Base-by-base conservation (phyloP, 2,797 vertebrate species). In the Coregonus sp. region DNA sequence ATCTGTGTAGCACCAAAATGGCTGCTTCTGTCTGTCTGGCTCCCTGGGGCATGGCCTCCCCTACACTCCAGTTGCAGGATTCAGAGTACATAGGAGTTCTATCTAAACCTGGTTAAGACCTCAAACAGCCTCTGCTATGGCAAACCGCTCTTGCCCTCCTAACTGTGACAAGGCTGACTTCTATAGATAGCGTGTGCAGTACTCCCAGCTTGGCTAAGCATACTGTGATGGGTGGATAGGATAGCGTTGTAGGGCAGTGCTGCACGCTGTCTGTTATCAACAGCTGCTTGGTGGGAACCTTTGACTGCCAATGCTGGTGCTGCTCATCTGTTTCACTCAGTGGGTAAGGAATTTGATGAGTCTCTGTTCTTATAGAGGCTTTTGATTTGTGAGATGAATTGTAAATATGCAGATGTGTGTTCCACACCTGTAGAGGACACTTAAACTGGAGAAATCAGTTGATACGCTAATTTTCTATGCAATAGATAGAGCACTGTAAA, bases 71-170 rank as follows among this genome's bases (percentile, higher is more conserved):
- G 25, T 35, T 5, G 16, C 25, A 61, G 7, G 9, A 15, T 33
- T 37, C n/a, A 65, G 18, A 65, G 5, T 7, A 40, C 31, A 35
- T 16, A 51, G 35, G 7, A 35, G 25, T 33, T 9, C 6, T n/a
- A 20, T 37, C 67, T 50, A 65, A 74, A 79, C 66, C 77, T 78
- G 54, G 80, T 85, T 81, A 83, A 81, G 84, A 79, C 69, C 73
- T 81, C 74, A 78, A 33, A 33, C 31, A 78, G 77, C 76, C 73
- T 74, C 77, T 51, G 66, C 76, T 73, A 33, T 69, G 52, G 75
- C 73, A 72, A 80, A 70, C n/a, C 65, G 52, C 29, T 72, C 67
- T 67, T 76, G 47, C 72, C 33, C 65, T 80, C 75, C 37, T 68
- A 14, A 2, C 70, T 68, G 72, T 72, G 74, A 77, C 71, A 72